Evolutionary conservation across 2,888 invertebrate species (phyloP), one percentile per base, ranked within the genome.

Genomic region (Drymonia ruficornis): DNA sequence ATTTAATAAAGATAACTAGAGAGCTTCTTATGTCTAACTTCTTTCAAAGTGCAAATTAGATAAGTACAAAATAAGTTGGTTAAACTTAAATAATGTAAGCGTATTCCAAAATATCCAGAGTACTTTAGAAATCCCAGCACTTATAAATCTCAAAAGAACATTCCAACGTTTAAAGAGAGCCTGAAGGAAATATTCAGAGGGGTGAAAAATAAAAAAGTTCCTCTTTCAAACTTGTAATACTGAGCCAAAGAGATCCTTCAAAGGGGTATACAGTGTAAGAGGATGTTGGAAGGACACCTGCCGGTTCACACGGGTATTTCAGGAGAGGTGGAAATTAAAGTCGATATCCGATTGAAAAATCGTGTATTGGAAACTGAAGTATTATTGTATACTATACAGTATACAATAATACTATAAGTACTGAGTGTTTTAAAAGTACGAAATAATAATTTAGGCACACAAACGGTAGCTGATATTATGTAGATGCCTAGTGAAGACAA

Each of bases 181-280:
- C 54, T 56, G 62, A 62, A 54, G 55, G 60, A 67, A 76, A 74
- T 74, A 72, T 76, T 76, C 67, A 63, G 62, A 60, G 29, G 13
- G 54, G 28, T 49, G 62, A 69, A 66, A 53, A 67, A 70, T 72
- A 76, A 76, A 75, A 71, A 63, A 64, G 63, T 66, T 70, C 67
- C 66, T 70, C 76, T 67, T 71, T 54, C 67, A 76, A 85, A 83
- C 72, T 82, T 76, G 72, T 80, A 73, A 80, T 78, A 75, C 76
- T 80, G 78, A 64, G 63, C 69, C 59, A 68, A 60, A 60, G 65
- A 72, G 79, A 80, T 79, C 72, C 80, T 81, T 78, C 66, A 72
- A 81, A 67, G 68, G 81, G 78, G 73, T 72, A 57, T 67, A 59
- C 13, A 23, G 28, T 28, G 13, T 65, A 65, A 67, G 61, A 63